Conservation (phyloP, 2,113 vertebrate species). For the Melanerpes aurifrons region DNA sequence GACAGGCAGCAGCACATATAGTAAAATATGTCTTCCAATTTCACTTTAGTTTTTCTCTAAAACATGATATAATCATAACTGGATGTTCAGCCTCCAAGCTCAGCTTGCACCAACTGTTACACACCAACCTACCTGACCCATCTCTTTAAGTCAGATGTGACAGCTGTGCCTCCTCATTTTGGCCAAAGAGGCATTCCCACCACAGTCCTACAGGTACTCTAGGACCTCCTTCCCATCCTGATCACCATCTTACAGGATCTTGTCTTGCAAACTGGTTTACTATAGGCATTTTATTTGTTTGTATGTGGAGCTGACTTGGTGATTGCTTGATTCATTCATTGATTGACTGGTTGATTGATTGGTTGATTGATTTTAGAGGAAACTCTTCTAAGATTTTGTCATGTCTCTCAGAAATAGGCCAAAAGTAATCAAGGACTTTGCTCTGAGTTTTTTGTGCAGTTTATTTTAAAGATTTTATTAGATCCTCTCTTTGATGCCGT, state of each 20-base stretch:
- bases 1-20: background rate
- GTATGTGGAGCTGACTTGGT: background rate
- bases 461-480: conserved; percentile 13
- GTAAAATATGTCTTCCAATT: background rate
- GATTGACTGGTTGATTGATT: background rate
- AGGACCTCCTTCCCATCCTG: background rate
- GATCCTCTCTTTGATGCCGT: background rate
- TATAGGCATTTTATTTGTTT: background rate
- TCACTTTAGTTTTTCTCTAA: background rate
- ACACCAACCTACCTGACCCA: background rate
- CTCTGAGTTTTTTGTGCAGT: background rate
- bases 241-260: background rate
- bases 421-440: background rate
- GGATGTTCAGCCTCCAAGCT: accelerated
- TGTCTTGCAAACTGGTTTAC: background rate
- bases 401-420: background rate
- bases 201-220: background rate
- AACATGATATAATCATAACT: background rate
- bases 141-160: background rate
- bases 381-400: background rate
- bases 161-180: background rate
- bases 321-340: background rate
- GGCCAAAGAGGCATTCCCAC: background rate
- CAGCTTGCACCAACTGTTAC: background rate
- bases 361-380: background rate